Evolutionary conservation across 2,888 invertebrate genomes (phyloP).

Genomic region (Scaptomyza flava): DNA sequence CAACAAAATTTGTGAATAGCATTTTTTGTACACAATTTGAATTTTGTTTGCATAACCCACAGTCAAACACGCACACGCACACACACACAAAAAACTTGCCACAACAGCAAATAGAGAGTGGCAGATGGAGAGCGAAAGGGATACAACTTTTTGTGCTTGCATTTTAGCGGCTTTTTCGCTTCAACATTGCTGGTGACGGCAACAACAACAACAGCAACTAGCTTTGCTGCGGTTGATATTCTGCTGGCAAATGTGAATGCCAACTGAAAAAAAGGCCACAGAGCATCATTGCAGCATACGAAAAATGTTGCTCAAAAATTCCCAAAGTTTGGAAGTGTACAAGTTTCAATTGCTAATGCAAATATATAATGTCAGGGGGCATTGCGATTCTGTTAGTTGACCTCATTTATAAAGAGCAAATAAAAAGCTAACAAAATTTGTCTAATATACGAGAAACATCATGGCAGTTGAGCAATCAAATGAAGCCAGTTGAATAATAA

Average conservation of each 20-base stretch:
- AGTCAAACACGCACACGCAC: slow-evolving; percentile 3
- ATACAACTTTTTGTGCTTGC: slow-evolving; percentile 29
- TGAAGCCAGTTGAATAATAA: not conserved
- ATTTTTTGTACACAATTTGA: slow-evolving; percentile 52
- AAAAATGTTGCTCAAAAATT: slow-evolving; percentile 28
- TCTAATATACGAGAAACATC: not conserved
- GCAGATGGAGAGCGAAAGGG: slow-evolving; percentile 4
- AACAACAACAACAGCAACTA: slow-evolving; percentile 15
- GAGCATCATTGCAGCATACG: slow-evolving; percentile 34
- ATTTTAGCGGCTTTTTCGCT: slow-evolving; percentile 60
- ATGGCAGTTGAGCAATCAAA: not conserved
- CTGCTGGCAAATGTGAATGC: slow-evolving; percentile 14
- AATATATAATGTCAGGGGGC: slow-evolving; percentile 13
- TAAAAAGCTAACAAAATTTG: not conserved
- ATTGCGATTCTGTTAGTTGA: not conserved
- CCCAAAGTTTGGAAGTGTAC: slow-evolving; percentile 9
- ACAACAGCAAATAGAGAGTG: not conserved
- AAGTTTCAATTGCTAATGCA: slow-evolving; percentile 28
- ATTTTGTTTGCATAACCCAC: slow-evolving; percentile 58
- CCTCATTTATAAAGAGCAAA: not conserved
- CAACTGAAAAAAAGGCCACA: slow-evolving; percentile 11
- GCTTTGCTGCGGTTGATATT: slow-evolving; percentile 29
- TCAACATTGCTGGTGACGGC: slow-evolving; percentile 39
- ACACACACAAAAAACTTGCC: slow-evolving; percentile 11
- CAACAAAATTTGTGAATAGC: slow-evolving; percentile 51